Evolutionary conservation across 2,888 invertebrate genomes (phyloP).

Genomic region (Latrodectus elegans): DNA sequence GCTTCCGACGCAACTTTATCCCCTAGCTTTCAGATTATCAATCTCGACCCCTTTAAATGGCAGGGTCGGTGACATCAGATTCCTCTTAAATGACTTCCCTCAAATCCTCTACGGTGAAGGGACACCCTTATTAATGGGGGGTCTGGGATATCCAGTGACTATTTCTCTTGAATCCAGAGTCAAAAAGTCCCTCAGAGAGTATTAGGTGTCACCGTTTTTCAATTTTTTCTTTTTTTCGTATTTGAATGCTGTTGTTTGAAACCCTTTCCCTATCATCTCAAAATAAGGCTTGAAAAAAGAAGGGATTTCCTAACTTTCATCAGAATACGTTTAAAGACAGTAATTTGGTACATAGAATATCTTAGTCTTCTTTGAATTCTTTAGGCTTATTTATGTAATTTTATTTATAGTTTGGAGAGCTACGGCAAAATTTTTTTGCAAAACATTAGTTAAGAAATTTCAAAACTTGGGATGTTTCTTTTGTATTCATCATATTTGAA

Average conservation of each 20-base stretch:
- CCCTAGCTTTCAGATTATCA: conserved; percentile 23
- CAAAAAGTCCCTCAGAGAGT: conserved; percentile 26
- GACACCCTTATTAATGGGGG: conserved; percentile 36
- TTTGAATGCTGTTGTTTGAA: neutral
- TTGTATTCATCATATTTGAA: too few species aligned
- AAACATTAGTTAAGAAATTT: too few species aligned
- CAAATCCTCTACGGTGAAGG: neutral
- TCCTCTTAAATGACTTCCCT: conserved; percentile 38
- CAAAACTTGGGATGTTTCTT: too few species aligned
- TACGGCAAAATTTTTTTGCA: too few species aligned
- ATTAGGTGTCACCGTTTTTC: conserved; percentile 32
- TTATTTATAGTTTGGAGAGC: too few species aligned
- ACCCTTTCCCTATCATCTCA: neutral
- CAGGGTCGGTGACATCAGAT: conserved; percentile 52
- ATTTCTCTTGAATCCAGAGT: conserved; percentile 7
- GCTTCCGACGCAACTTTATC: conserved; percentile 46
- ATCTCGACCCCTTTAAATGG: conserved; percentile 47
- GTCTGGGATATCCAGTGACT: conserved; percentile 37
- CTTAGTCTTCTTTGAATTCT: too few species aligned
- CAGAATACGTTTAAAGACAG: too few species aligned
- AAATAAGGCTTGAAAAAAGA: too few species aligned
- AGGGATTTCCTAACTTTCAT: too few species aligned
- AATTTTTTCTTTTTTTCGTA: conserved; percentile 3
- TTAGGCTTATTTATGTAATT: too few species aligned
- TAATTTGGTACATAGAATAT: too few species aligned